Evolutionary conservation across 2,113 vertebrate species (phyloP), one percentile per base, ranked within the genome.

Genomic region (Passer domesticus): DNA sequence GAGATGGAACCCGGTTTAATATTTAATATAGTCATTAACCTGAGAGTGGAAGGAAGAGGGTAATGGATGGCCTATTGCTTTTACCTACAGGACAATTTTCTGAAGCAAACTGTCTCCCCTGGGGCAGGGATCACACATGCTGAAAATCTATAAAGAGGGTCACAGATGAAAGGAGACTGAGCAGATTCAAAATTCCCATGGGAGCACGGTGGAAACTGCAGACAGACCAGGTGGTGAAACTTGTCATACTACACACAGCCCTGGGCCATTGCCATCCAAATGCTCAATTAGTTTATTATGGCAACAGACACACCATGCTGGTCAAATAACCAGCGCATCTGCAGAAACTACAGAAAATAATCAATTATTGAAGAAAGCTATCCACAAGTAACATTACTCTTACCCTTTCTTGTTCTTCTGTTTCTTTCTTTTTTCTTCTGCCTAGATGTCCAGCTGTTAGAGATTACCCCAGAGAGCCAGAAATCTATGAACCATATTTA

Each of bases 21-120:
- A 98, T 97, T 98, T 98, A 97, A 98, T 97, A 95, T 77, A 95
- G 97, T 97, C 97, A 98, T 98, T 98, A 98, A 97, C 97, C 97
- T 97, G 94, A 97, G 94, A 97, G 95, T 86, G 72, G 86, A 86
- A 97, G 87, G 46, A 85, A 97, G 94, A 94, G 67, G 70, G 85
- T 98, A 98, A 98, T 98, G 96, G 97, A 98, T 91, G 96, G 90
- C 75, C 92, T 96, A 85, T 81, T 96, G 92, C 93, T 87, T 97
- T 97, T 96, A 90, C 97, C 95, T 95, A 91, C 64, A 84, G 96
- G 95, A 97, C 86, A 56, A 94, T 78, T 83, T 93, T 96, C 94
- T 87, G 84, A 97, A 97, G 91, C 21, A 33, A 96, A 85, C 91
- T 78, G 41, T 88, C 72, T 96, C 97, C 96, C 97, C 83, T 91